Evolutionary conservation across 2,888 invertebrate genomes (phyloP), one percentile per base, ranked within the genome.

Genomic region (Oscheius sp.): DNA sequence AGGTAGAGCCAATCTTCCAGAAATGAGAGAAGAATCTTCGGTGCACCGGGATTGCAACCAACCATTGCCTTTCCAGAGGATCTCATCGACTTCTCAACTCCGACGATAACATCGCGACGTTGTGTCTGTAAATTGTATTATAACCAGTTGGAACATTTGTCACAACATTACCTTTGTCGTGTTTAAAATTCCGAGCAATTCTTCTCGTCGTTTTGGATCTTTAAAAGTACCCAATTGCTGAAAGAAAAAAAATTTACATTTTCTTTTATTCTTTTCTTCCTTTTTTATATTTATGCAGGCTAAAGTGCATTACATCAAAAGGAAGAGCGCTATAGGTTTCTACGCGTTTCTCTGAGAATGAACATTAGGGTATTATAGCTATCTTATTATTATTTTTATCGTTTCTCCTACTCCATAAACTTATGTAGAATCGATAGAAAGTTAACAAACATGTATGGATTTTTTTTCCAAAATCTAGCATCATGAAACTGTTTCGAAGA

Each of bases 1-100:
- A 88, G 78, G 68, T 87, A 88, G 38, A 88, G 80, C 88, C 88
- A 88, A 74, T 88, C 88, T 65, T 87, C 64, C 28, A 73, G 57
- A 1, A 74, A 73, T 0, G 68, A 59, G 24, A 59, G 62, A 54
- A 74, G 71, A 1, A 71, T 22, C 26, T 28, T 47, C 20, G 47
- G 50, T n/a, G 59, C 28, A 12, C 59, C 59, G 12, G 41, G 28
- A 26, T 17, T 28, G 3, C 28, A 44, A 12, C 44, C 41, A 4
- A 41, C 14, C 12, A 26, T 3, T 4, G 24, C 26, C 41, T 26
- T 26, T 12, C n/a, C 26, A 22, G 59, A 20, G 12, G 26, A 17
- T 24, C 14, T 26, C 20, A 4, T 57, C 41, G 14, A 9, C 14
- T 30, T 8, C 50, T 20, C 24, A 24, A n/a, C 32, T 26, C 51